phyloP scores from a whole-genome alignment of 2,797 vertebrate genomes.

The Onychomys torridus region DNA sequence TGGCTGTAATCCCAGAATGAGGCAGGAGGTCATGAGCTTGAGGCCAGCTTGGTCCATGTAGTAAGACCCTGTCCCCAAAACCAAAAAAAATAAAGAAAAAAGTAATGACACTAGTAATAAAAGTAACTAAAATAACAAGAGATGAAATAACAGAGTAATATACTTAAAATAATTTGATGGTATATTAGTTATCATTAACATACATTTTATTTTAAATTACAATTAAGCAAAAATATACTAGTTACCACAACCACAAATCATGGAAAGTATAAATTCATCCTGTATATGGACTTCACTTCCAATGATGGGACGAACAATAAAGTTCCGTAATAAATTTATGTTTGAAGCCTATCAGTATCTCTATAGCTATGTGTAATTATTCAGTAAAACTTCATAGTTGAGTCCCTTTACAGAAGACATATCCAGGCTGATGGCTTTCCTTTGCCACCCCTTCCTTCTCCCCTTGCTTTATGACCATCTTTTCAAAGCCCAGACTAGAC shows the following conservation, averaged over 20 bases:
- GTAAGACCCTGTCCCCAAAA: neutral
- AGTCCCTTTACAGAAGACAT: neutral
- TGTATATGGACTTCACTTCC: neutral
- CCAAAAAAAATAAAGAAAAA: neutral
- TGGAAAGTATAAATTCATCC: neutral
- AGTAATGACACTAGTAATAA: neutral
- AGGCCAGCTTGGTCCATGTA: neutral
- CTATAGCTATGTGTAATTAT: neutral
- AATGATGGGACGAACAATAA: neutral
- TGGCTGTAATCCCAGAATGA: neutral
- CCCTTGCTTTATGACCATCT: neutral
- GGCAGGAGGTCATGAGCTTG: neutral
- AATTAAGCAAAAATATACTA: neutral
- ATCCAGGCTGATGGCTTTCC: neutral
- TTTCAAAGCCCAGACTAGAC: neutral
- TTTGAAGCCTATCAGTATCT: neutral
- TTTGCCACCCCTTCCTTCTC: neutral
- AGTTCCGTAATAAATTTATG: neutral
- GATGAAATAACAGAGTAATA: neutral
- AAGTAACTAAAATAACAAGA: neutral
- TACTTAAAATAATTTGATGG: neutral
- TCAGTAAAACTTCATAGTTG: neutral
- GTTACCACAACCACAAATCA: constrained; percentile 5
- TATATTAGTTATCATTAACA: neutral
- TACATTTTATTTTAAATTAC: neutral